Evolutionary conservation across 37 sponge, comb jelly and placozoan genomes (phyloP).

Genomic region (Bolinopsis microptera): DNA sequence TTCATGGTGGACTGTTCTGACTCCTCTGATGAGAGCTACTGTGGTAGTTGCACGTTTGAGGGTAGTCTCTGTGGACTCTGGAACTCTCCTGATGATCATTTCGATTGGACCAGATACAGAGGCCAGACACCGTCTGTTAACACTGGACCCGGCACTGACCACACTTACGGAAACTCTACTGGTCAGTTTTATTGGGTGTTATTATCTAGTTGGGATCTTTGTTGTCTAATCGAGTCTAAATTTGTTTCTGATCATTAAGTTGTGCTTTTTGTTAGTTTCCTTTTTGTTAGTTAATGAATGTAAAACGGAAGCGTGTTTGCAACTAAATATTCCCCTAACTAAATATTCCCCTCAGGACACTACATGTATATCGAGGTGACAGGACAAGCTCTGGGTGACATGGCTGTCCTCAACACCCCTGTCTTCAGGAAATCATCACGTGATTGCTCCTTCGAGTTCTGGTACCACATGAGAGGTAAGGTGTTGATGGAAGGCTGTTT

Average conservation of each 20-base stretch:
- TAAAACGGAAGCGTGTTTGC: no score
- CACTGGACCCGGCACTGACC: slow-evolving; percentile 56
- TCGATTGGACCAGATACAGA: slow-evolving; percentile 61
- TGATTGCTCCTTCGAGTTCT: slow-evolving; percentile 43
- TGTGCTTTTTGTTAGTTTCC: no score
- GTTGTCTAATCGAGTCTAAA: no score
- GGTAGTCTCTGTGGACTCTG: slow-evolving; percentile 58
- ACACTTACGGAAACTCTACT: slow-evolving; percentile 61
- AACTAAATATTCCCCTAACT: no score
- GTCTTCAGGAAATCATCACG: slow-evolving; percentile 60
- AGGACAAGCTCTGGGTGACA: not conserved
- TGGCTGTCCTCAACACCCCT: slow-evolving; percentile 56
- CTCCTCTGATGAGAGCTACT: slow-evolving; percentile 55
- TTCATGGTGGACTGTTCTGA: slow-evolving; percentile 52
- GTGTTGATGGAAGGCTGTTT: not conserved
- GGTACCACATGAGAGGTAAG: slow-evolving; percentile 49
- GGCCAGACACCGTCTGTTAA: slow-evolving; percentile 62
- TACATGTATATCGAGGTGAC: slow-evolving; percentile 62
- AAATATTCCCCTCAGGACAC: slow-evolving; percentile 37
- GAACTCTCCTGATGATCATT: slow-evolving; percentile 51
- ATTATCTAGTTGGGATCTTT: no score
- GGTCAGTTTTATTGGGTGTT: not conserved
- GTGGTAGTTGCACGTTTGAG: slow-evolving; percentile 64
- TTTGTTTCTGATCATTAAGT: no score
- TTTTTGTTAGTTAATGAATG: no score